phyloP scores from a whole-genome alignment of 1,140 invertebrate genomes.

The Dinoponera quadriceps region DNA sequence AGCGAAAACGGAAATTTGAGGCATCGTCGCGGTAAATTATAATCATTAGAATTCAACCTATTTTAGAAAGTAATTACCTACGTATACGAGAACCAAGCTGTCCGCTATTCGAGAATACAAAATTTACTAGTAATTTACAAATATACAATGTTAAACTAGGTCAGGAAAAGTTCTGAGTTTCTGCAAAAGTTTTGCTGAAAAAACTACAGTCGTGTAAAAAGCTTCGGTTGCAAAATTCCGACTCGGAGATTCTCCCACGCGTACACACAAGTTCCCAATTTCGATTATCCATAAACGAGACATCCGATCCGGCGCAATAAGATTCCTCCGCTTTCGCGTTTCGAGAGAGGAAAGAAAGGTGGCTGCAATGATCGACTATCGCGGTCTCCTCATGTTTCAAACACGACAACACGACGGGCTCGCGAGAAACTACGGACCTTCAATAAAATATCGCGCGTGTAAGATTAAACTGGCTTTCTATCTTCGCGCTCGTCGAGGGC shows the following conservation, averaged over 20 bases:
- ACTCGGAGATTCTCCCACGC: not conserved
- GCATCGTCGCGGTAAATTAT: too few relatives aligned
- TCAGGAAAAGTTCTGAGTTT: too few relatives aligned
- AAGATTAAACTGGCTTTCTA: slow-evolving; percentile 17
- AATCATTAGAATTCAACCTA: too few relatives aligned
- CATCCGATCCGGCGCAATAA: not conserved
- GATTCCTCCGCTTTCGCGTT: not conserved
- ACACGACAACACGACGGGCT: not conserved
- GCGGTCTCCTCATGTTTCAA: slow-evolving; percentile 5
- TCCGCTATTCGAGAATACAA: too few relatives aligned
- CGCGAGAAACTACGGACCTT: not conserved
- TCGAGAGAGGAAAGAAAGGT: not conserved
- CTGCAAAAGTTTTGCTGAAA: too few relatives aligned
- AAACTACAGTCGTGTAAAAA: too few relatives aligned
- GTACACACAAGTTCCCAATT: not conserved
- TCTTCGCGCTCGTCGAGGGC: not conserved
- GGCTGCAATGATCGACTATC: not conserved
- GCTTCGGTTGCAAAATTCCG: not conserved
- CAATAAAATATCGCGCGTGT: slow-evolving; percentile 26
- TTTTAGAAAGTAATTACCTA: too few relatives aligned
- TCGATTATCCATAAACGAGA: not conserved
- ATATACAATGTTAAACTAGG: too few relatives aligned
- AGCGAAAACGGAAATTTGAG: too few relatives aligned
- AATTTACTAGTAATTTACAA: too few relatives aligned
- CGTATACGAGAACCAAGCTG: too few relatives aligned